A percentile compares a stretch with the other conserved stretches of the same genome.
phyloP scores from a whole-genome alignment of 2,888 invertebrate species.

The Cyrtodaria siliqua region DNA sequence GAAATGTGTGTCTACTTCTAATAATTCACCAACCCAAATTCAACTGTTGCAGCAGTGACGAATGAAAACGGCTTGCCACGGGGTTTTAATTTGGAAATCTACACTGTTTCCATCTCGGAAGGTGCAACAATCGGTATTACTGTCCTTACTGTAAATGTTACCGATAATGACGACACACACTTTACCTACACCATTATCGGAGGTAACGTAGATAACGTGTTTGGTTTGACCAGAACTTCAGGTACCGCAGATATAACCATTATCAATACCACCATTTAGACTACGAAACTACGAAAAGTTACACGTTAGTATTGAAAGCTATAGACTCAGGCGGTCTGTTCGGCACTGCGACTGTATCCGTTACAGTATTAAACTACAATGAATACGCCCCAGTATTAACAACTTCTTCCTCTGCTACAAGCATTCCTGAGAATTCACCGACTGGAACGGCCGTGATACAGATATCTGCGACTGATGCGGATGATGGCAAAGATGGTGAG shows the following conservation, averaged over 20 bases:
- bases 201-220: constrained; percentile 47
- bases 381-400: constrained; percentile 72
- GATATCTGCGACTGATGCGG: constrained; percentile 74
- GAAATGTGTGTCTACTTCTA: no score
- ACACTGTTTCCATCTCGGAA: no score
- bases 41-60: no score
- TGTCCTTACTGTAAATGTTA: constrained; percentile 64
- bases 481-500: constrained; percentile 71
- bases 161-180: constrained; percentile 67
- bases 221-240: constrained; percentile 61
- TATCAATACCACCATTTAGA: constrained; percentile 60
- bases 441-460: constrained; percentile 59
- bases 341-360: constrained; percentile 90
- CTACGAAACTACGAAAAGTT: constrained; percentile 57
- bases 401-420: constrained; percentile 35
- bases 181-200: constrained; percentile 64
- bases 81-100: no score
- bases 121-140: constrained; percentile 57
- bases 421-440: constrained; percentile 68
- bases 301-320: constrained; percentile 89
- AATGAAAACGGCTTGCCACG: no score
- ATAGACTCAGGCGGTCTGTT: constrained; percentile 95
- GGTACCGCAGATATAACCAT: constrained; percentile 49
- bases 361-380: constrained; percentile 72
- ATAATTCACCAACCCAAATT: no score